Base-by-base conservation (phyloP, 2,797 vertebrate genomes). In the Cyprinella venusta region DNA sequence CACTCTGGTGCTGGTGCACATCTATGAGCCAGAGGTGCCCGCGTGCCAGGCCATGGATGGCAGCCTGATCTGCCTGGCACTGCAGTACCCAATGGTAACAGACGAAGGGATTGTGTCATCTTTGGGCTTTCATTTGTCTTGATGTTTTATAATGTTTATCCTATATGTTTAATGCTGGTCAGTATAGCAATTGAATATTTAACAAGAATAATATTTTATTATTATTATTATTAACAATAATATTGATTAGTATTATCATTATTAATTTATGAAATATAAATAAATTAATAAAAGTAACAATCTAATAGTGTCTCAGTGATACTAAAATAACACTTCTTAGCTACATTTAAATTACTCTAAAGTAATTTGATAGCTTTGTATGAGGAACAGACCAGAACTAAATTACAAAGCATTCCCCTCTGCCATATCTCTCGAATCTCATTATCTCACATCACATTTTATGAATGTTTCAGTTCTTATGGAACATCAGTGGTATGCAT, bases 1-100 rank as follows among this genome's bases (percentile, higher is more conserved):
- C 93, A 98, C 96, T 0, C 92, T 97, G 91, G 96, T 99, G 81
- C 91, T 99, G 93, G 96, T 99, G 89, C 97, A 99, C 86, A 99
- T 99, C 91, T 98, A 98, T 0, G 97, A 99, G 90, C 95, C 95
- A 0, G 95, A 96, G 0, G 90, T 97, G 65, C 95, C 95, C 0
- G 97, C 97, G 61, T 96, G 96, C 0, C 97, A 99, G 24, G 95
- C 98, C 89, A 97, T 99, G 94, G 94, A 95, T 0, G 98, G 98
- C 88, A 97, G 98, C 88, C 93, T 99, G 92, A 84, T 97, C 89
- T 99, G 98, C 85, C 95, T 99, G 88, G 97, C 98, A 0, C 93
- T 95, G 1, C 97, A 99, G 88, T 98, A 99, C 86, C 97, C 97
- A 0, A 91, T 96, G 87, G 87, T 88, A 70, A 67, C 68, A 26